Base-by-base conservation (phyloP, 2,888 invertebrate species). In the Patella ulyssiponensis region DNA sequence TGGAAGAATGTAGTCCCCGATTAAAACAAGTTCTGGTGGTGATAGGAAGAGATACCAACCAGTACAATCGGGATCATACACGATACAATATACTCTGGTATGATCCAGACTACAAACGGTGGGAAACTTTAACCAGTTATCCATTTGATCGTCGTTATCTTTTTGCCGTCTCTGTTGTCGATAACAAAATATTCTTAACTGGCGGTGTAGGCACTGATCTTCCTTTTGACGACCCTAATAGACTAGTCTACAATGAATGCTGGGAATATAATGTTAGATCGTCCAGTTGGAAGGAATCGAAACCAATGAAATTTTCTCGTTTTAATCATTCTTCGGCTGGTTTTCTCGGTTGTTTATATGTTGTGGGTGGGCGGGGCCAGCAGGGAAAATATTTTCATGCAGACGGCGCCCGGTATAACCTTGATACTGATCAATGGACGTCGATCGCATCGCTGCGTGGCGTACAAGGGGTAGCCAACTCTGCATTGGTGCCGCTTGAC, bases 341-440 rank as follows among this genome's bases (percentile, higher is more conserved):
- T 11, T 23, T 79, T 56, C 72, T 71, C 58, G 72, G 56, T 51
- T 52, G 69, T 20, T 71, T 81, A 58, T 81, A 77, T 58, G 79
- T 81, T 33, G 77, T 81, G 15, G 80, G 80, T 14, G 80, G 80
- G 9, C 44, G 76, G 51, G 74, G 73, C 5, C 54, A 53, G 14
- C 71, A 79, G 7, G n/a, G 70, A n/a, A 20, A n/a, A 51, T 17
- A 51, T 23, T 54, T 75, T 5, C 69, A 74, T 20, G 73, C 69
- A 11, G 79, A 81, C 56, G 77, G 79, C 5, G 79, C 79, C 23
- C 74, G 73, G 17, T 81, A 79, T 69, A 56, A 77, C 72, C 74
- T 75, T 23, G n/a, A 51, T 23, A 71, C 79, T 9, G 53, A 81
- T 69, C 80, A 81, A 70, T 81, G 80, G 80, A 79, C 77, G 3